Percentiles rank a stretch among this genome's conserved stretches.
These are phyloP conservation scores for Ibycter americanus DNA, from an alignment of 2,797 vertebrate genomes.

Conservation along the genomic window DNA sequence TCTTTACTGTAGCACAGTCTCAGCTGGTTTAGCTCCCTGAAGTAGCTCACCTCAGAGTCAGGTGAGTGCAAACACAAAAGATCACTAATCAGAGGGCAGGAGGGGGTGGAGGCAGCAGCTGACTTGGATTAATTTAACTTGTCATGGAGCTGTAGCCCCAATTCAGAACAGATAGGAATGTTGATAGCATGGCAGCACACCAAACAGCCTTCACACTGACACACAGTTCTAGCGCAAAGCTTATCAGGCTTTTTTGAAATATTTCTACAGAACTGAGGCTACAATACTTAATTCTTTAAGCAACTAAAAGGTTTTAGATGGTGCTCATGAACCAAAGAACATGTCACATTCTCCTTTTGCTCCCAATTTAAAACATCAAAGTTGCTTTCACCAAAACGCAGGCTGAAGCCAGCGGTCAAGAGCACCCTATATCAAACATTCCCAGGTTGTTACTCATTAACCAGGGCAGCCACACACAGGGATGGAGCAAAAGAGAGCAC, in stretches of 20 bases:
- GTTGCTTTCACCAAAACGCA: neutral
- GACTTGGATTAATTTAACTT: neutral
- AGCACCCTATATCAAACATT: conserved; percentile 43
- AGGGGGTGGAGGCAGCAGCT: neutral
- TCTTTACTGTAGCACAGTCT: neutral
- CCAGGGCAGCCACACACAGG: neutral
- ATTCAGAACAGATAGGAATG: neutral
- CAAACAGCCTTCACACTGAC: neutral
- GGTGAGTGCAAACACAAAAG: neutral
- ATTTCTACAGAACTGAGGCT: neutral
- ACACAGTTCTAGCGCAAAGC: neutral
- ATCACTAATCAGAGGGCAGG: neutral
- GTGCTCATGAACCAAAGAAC: neutral
- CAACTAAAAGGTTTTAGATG: neutral
- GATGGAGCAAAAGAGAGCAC: neutral
- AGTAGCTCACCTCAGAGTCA: neutral
- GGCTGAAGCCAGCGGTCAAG: neutral
- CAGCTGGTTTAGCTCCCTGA: neutral
- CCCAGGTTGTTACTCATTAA: conserved; percentile 63
- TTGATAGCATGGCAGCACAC: neutral
- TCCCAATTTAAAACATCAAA: neutral
- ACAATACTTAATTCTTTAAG: neutral
- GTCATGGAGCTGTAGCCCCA: neutral
- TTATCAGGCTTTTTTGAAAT: neutral
- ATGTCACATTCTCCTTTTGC: neutral